Conservation (phyloP, 2,113 vertebrate genomes). For the Phaethornis superciliosus region DNA sequence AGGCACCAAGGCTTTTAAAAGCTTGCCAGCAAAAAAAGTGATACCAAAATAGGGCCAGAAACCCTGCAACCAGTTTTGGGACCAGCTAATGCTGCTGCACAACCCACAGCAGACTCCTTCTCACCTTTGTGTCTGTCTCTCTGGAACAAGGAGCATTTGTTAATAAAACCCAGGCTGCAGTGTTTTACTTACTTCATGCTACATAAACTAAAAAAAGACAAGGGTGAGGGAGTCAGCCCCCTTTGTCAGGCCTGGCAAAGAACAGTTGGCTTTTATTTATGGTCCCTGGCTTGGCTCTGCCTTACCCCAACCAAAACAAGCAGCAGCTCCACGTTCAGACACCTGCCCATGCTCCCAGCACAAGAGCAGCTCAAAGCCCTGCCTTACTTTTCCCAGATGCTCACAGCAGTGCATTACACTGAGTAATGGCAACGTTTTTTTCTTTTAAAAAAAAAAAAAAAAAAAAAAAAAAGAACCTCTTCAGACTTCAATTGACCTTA, state of each 20-base stretch:
- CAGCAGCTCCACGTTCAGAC: background rate
- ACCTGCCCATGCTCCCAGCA: background rate
- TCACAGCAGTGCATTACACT: background rate
- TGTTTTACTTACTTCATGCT: background rate
- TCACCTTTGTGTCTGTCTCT: background rate
- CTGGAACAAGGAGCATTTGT: background rate
- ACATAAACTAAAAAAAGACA: background rate
- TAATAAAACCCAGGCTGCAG: background rate
- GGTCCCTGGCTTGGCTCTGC: background rate
- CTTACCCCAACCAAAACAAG: background rate
- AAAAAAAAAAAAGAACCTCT: background rate
- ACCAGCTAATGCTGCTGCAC: background rate
- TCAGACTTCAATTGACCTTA: slow-evolving; percentile 61
- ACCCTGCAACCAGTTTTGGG: background rate
- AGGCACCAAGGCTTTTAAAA: background rate
- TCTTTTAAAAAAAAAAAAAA: background rate
- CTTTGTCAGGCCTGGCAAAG: background rate
- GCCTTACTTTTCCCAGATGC: background rate
- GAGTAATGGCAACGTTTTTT: background rate
- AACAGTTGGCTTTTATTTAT: background rate
- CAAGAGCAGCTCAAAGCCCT: background rate
- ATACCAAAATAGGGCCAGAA: background rate
- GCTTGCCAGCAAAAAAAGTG: background rate
- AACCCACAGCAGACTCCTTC: background rate
- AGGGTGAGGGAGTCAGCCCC: background rate